These are phyloP conservation scores for Pangasianodon hypophthalmus DNA, from an alignment of 2,113 vertebrate genomes.

Conservation along the genomic window DNA sequence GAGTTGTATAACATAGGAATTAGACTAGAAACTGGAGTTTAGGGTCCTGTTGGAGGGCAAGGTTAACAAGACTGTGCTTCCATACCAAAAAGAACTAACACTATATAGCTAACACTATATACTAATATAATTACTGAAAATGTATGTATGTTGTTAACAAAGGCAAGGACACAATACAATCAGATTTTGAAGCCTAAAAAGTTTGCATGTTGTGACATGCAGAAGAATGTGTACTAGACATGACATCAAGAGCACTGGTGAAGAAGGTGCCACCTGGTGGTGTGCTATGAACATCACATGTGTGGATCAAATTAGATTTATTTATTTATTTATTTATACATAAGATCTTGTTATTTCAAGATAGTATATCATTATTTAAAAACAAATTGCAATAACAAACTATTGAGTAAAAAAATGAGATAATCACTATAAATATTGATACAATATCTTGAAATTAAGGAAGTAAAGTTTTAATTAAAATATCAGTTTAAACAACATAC, in stretches of 20 bases:
- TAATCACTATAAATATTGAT: neutral
- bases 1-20: neutral
- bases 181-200: neutral
- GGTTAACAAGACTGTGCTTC: neutral
- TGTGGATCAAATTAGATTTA: neutral
- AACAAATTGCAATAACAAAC: neutral
- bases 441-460: neutral
- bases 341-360: neutral
- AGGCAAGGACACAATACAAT: too few species aligned
- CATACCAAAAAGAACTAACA: neutral
- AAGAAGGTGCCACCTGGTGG: neutral
- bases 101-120: neutral
- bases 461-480: neutral
- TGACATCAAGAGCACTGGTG: neutral
- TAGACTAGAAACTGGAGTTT: conserved; percentile 51
- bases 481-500: neutral
- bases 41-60: conserved; percentile 57
- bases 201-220: neutral
- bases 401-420: neutral
- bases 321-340: neutral
- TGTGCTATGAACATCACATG: neutral
- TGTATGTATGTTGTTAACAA: neutral
- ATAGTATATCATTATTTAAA: neutral
- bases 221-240: neutral
- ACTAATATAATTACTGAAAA: neutral